A percentile compares a stretch with the other conserved stretches of the same genome.
Conservation (phyloP, 2,888 invertebrate genomes). For the Lithophane semibrunnea region DNA sequence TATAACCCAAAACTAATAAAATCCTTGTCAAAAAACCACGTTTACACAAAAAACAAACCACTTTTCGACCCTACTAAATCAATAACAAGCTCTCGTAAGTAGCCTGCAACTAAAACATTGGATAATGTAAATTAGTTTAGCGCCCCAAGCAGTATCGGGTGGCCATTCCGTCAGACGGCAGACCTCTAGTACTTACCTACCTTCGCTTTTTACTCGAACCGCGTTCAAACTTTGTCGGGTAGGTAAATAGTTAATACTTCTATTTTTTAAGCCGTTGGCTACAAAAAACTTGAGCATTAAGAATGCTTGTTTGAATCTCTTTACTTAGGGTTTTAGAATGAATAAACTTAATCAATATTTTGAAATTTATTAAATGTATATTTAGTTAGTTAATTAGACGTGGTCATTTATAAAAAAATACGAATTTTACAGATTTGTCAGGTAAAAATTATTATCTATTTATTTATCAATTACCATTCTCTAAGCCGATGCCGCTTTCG, state of each 20-base stretch:
- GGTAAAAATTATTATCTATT: background rate
- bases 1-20: conserved; percentile 7
- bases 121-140: conserved; percentile 56
- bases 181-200: conserved; percentile 25
- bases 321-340: background rate
- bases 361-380: background rate
- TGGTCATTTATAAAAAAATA: background rate
- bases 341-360: background rate
- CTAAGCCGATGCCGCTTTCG: background rate
- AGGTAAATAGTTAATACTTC: conserved; percentile 39
- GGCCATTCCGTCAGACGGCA: conserved; percentile 38
- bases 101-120: conserved; percentile 52
- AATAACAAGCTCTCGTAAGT: conserved; percentile 41
- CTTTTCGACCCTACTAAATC: conserved; percentile 17
- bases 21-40: background rate
- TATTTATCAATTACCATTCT: background rate
- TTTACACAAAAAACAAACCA: conserved; percentile 13
- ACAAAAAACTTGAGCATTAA: background rate
- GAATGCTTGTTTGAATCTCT: conserved; percentile 9
- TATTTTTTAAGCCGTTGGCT: conserved; percentile 28
- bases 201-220: conserved; percentile 32
- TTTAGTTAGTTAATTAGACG: background rate
- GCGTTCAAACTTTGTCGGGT: conserved; percentile 38
- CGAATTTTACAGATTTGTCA: background rate
- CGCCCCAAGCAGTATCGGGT: conserved; percentile 46